Base-by-base conservation (phyloP, 2,113 vertebrate species). In the Rhombomys opimus region DNA sequence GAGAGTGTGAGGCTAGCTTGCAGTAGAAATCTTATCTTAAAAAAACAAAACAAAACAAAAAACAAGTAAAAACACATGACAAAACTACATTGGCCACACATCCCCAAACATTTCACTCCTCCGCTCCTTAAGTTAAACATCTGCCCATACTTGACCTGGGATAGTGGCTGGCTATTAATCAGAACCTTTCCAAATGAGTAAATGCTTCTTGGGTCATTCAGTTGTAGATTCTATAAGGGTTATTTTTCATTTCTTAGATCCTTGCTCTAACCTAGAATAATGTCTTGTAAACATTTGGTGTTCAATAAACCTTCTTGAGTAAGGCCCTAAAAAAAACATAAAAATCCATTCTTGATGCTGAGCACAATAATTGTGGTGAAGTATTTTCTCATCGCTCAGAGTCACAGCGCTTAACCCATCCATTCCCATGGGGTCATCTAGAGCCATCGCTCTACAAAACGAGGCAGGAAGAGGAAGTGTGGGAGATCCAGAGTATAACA, bases 281-380 rank as follows among this genome's bases (percentile, higher is more conserved):
- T 92, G 27, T 72, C 10, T 89, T 25, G 27, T 30, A 82, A 70
- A 90, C 27, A 82, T 67, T 81, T 77, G 61, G 27, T 67, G 54
- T 89, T 67, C 88, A 89, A 30, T 77, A 82, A 52, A 77, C 7
- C 61, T 95, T n/a, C 70, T 94, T 93, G 63, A 95, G 35, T 35
- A 61, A 67, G 59, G 75, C 38, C 13, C 25, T 61, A 27, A 72
- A 89, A 67, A 46, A 46, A 46, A 46, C 68, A 68, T 54, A 73
- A 89, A 87, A 61, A 86, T 87, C 30, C 5, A 65, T 86, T 91
- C 14, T 32, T 70, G 65, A 57, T 32, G 35, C 25, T 59, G 78
- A 86, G 72, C 92, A 50, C 23, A 77, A 32, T 88, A 59, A 63
- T 77, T 70, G 57, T 68, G 59, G 70, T 95, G 9, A 88, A 85